These are phyloP conservation scores for Ophthalmolycus amberensis DNA, from an alignment of 2,113 vertebrate species.

Conservation along the genomic window DNA sequence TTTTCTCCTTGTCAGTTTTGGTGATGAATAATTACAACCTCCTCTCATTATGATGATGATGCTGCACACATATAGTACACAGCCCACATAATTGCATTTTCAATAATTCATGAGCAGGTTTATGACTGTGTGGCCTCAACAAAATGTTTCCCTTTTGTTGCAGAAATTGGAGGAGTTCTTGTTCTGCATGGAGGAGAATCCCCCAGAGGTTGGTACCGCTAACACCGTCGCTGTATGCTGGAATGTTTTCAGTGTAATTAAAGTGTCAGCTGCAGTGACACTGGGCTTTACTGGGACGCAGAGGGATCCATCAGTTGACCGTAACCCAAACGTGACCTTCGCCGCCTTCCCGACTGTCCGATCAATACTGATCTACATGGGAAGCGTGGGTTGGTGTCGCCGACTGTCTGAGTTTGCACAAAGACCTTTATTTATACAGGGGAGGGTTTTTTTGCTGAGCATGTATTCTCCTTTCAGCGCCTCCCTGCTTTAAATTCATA, in stretches of 20 bases:
- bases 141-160: slow-evolving; percentile 68
- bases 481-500: slow-evolving; percentile 38
- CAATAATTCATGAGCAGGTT: slow-evolving; percentile 77
- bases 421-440: slow-evolving; percentile 12
- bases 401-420: slow-evolving; percentile 18
- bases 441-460: slow-evolving; percentile 46
- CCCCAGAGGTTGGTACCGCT: slow-evolving; percentile 76
- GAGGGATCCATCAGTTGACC: slow-evolving; percentile 51
- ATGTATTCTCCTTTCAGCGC: slow-evolving; percentile 14
- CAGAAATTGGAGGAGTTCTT: slow-evolving; percentile 86
- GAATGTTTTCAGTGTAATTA: slow-evolving; percentile 52
- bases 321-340: slow-evolving; percentile 61
- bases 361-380: slow-evolving; percentile 66
- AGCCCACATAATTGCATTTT: slow-evolving; percentile 69
- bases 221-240: slow-evolving; percentile 16
- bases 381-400: slow-evolving; percentile 19
- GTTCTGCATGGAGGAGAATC: slow-evolving; percentile 83
- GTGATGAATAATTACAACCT: slow-evolving; percentile 77
- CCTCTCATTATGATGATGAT: slow-evolving; percentile 67
- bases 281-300: slow-evolving; percentile 5
- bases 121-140: slow-evolving; percentile 63
- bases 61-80: slow-evolving; percentile 66
- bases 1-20: slow-evolving; percentile 69
- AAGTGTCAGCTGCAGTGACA: slow-evolving; percentile 38
- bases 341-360: slow-evolving; percentile 18